A percentile compares a stretch with the other conserved stretches of the same genome.
Evolutionary conservation across 2,797 vertebrate genomes (phyloP).

Genomic region (Hapalemur alaotrensis): DNA sequence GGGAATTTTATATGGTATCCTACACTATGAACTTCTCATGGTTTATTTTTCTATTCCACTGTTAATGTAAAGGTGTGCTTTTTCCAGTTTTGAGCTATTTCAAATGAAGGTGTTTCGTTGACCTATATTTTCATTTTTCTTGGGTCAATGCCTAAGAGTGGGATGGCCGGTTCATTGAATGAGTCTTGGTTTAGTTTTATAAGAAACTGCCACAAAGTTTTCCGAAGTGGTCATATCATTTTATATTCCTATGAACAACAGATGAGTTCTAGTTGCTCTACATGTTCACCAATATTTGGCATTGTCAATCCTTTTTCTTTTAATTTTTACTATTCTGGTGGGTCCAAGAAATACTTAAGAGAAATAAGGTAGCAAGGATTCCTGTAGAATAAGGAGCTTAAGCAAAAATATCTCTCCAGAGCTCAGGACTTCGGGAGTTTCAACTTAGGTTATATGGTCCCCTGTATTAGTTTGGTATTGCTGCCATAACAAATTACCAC

Average conservation of each 20-base stretch:
- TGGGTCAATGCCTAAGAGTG: background rate
- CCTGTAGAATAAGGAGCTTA: background rate
- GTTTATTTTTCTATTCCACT: constrained; percentile 13
- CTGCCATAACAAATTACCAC: background rate
- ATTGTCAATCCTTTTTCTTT: background rate
- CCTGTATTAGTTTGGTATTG: background rate
- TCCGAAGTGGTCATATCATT: background rate
- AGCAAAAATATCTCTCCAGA: background rate
- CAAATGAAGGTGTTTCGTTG: constrained; percentile 22
- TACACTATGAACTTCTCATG: background rate
- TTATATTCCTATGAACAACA: background rate
- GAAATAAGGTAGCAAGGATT: background rate
- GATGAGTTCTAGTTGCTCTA: background rate
- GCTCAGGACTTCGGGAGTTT: background rate
- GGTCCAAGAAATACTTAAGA: background rate
- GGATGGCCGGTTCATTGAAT: background rate
- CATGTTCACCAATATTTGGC: background rate
- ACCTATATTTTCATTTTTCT: background rate
- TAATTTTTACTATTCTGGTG: background rate
- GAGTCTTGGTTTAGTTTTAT: background rate
- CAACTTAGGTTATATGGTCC: background rate
- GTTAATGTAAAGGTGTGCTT: constrained; percentile 2
- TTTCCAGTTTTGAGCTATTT: constrained; percentile 8
- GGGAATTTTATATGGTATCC: background rate
- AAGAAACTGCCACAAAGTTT: background rate